Conservation (phyloP, 2,888 invertebrate genomes). For the Brenthis ino region DNA sequence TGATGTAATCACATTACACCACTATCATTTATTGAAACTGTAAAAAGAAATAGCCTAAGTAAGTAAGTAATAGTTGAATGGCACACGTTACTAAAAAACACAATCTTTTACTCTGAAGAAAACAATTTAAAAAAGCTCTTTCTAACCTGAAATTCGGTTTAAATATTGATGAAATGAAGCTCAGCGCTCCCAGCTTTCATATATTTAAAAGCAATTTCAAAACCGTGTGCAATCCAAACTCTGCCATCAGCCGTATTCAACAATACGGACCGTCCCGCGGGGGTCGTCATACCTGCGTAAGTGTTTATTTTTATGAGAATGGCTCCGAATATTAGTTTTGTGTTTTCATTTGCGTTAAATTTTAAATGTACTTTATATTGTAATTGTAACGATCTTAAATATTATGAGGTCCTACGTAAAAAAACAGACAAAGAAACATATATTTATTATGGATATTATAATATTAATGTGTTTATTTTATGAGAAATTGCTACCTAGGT, state of each 20-base stretch:
- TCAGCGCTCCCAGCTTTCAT: conserved; percentile 34
- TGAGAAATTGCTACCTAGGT: too few relatives aligned
- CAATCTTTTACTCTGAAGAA: background rate
- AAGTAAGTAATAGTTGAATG: too few relatives aligned
- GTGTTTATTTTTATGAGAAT: conserved; percentile 31
- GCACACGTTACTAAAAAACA: background rate
- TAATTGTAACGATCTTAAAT: too few relatives aligned
- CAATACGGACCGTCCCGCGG: conserved; percentile 61
- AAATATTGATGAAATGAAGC: conserved; percentile 36
- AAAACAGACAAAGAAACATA: too few relatives aligned
- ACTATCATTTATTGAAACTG: too few relatives aligned
- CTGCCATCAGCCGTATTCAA: conserved; percentile 34
- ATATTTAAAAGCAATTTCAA: conserved; percentile 48
- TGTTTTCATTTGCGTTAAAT: background rate
- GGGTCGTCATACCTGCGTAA: conserved; percentile 48
- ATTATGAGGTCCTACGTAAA: too few relatives aligned
- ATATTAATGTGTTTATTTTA: too few relatives aligned
- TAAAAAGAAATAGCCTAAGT: too few relatives aligned
- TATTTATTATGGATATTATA: too few relatives aligned
- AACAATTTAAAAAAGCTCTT: conserved; percentile 1
- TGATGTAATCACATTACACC: too few relatives aligned
- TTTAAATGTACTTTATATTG: background rate
- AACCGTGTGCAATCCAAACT: conserved; percentile 46
- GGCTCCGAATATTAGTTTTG: conserved; percentile 10
- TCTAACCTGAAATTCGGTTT: conserved; percentile 5